Conservation (phyloP, 2,113 vertebrate species). For the Castor canadensis region DNA sequence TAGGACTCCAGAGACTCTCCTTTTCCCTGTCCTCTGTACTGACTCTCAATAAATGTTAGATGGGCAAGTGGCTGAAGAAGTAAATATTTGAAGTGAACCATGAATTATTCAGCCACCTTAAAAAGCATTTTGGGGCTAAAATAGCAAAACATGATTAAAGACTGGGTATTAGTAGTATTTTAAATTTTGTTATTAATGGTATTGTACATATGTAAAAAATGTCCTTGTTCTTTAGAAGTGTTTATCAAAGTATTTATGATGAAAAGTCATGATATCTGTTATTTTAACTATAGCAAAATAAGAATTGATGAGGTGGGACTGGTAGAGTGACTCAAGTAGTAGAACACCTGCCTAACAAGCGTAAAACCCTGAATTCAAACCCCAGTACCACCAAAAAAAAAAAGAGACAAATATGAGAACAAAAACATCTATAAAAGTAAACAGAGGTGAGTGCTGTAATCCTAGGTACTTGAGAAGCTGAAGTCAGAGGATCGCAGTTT, state of each 20-base stretch:
- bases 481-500: too few relatives aligned
- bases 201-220: neutral
- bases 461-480: too few relatives aligned
- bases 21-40: neutral
- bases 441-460: too few relatives aligned
- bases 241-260: neutral
- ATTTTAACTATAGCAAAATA: conserved; percentile 18
- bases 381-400: too few relatives aligned
- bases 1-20: neutral
- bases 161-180: conserved; percentile 19
- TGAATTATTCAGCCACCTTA: neutral
- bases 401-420: too few relatives aligned
- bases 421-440: too few relatives aligned
- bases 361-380: too few relatives aligned
- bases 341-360: too few relatives aligned
- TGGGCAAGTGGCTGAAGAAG: neutral
- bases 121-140: conserved; percentile 27
- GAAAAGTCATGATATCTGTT: neutral
- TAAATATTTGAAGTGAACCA: conserved; percentile 29
- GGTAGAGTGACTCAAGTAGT: too few relatives aligned
- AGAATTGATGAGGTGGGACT: conserved; percentile 13
- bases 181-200: conserved; percentile 28
- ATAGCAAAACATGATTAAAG: neutral
- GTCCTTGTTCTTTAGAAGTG: conserved; percentile 27
- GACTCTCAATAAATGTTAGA: neutral